Conservation (phyloP, 1,140 invertebrate genomes). For the Scylla paramamosain region DNA sequence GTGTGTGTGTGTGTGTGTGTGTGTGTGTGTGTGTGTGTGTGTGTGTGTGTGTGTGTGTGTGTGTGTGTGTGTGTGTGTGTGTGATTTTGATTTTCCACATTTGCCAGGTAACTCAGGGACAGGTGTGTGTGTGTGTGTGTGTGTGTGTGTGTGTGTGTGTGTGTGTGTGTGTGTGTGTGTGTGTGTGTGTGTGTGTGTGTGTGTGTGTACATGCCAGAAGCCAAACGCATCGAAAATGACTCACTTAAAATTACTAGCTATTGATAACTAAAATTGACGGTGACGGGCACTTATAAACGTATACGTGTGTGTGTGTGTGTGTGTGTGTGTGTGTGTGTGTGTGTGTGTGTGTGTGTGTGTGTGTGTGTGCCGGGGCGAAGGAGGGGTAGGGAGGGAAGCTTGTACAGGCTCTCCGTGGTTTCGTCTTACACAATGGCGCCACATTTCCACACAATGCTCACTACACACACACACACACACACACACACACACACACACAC, state of each 20-base stretch:
- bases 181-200: not conserved
- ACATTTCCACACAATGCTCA: constrained; percentile 1
- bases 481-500: not conserved
- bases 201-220: no score
- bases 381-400: no score
- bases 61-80: no score
- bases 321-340: not conserved
- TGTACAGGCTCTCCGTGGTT: not conserved
- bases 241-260: no score
- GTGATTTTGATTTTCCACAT: no score
- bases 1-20: constrained; percentile 49
- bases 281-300: not conserved
- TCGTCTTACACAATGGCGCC: not conserved
- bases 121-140: no score
- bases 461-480: not conserved
- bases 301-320: constrained; percentile 1
- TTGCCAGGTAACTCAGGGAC: no score
- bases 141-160: not conserved
- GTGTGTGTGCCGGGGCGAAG: no score
- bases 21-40: not conserved
- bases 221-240: no score
- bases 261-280: not conserved
- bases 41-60: not conserved
- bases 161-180: no score
- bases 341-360: not conserved